Conservation (phyloP, 2,888 invertebrate species). For the Patella caerulea region DNA sequence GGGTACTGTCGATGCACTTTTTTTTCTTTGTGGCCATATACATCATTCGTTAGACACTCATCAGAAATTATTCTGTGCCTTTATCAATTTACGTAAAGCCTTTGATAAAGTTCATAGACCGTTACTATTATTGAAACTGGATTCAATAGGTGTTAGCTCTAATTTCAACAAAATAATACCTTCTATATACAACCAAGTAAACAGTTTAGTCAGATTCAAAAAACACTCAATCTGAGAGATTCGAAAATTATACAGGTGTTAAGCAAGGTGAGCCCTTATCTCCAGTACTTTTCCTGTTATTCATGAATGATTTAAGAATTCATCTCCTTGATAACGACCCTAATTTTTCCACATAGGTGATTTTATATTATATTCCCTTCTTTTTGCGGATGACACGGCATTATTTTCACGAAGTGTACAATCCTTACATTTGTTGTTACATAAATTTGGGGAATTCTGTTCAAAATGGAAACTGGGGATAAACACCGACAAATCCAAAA, state of each 20-base stretch:
- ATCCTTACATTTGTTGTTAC: neutral
- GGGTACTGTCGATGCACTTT: neutral
- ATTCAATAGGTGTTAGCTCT: neutral
- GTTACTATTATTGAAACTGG: neutral
- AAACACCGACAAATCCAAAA: neutral
- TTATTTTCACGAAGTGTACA: neutral
- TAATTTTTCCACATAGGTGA: neutral
- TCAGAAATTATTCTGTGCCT: neutral
- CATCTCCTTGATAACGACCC: neutral
- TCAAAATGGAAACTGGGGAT: neutral
- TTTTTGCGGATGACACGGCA: conserved; percentile 2
- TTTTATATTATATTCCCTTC: neutral
- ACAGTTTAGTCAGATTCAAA: neutral
- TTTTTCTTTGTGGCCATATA: neutral
- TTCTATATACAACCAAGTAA: neutral
- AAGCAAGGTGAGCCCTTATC: neutral
- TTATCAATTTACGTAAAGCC: neutral
- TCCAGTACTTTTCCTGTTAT: neutral
- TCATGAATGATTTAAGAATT: neutral
- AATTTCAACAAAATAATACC: neutral
- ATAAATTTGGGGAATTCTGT: neutral
- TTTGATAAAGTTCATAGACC: neutral
- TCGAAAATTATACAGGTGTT: neutral
- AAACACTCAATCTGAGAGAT: neutral
- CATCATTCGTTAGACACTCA: neutral